These are phyloP conservation scores for Xylota segnis DNA, from an alignment of 2,888 invertebrate species.

Conservation along the genomic window DNA sequence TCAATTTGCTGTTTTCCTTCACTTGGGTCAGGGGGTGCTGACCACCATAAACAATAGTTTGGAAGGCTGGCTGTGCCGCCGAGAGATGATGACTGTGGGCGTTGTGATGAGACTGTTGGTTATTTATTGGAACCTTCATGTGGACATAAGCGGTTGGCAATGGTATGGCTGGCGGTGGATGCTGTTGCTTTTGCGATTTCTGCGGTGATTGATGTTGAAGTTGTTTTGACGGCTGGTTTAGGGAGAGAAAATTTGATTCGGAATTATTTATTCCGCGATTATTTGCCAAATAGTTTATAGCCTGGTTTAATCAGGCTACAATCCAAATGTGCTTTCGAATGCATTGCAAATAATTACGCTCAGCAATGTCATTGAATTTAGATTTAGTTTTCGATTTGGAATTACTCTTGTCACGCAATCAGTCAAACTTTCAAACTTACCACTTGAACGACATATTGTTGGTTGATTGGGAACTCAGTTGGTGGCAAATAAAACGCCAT, in stretches of 20 bases:
- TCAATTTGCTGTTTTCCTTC: conserved; percentile 66
- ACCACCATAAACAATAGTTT: conserved; percentile 79
- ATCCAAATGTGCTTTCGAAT: conserved; percentile 41
- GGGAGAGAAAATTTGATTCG: conserved; percentile 31
- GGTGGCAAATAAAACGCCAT: conserved; percentile 92
- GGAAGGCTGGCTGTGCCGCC: conserved; percentile 73
- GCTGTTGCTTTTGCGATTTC: conserved; percentile 71
- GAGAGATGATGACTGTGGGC: conserved; percentile 40
- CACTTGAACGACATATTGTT: conserved; percentile 82
- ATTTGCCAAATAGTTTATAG: conserved; percentile 69
- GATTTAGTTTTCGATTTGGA: conserved; percentile 44
- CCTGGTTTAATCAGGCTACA: conserved; percentile 23
- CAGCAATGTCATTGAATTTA: conserved; percentile 12
- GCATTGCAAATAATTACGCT: conserved; percentile 67
- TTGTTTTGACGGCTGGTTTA: conserved; percentile 75
- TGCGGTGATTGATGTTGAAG: conserved; percentile 69
- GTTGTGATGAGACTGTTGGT: conserved; percentile 66
- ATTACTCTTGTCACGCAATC: conserved; percentile 30
- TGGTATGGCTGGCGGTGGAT: conserved; percentile 79
- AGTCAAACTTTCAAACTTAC: conserved; percentile 75
- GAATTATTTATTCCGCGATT: conserved; percentile 67
- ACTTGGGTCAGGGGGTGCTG: conserved; percentile 78
- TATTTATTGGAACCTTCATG: conserved; percentile 77
- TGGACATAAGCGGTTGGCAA: conserved; percentile 82
- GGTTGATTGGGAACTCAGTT: conserved; percentile 85